Evolutionary conservation across 2,888 invertebrate species (phyloP).

Genomic region (Keiferia lycopersicella): DNA sequence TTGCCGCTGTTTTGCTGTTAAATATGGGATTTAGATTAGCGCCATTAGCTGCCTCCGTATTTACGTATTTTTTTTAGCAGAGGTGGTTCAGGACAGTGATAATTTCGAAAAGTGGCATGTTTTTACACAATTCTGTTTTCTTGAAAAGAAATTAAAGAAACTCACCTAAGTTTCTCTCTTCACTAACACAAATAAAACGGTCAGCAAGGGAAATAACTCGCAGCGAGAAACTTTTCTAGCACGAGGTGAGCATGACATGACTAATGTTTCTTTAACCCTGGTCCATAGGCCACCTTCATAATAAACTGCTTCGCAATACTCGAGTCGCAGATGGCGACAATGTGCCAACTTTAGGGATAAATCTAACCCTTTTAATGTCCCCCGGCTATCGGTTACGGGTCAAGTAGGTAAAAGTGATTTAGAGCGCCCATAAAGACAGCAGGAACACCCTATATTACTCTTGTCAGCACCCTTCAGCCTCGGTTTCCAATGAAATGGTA

Average conservation of each 20-base stretch:
- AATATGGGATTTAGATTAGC: neutral
- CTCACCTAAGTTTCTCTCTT: neutral
- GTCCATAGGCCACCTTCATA: conserved; percentile 58
- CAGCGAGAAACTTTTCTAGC: conserved; percentile 9
- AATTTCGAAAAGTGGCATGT: no score
- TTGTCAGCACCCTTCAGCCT: conserved; percentile 65
- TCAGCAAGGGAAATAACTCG: conserved; percentile 15
- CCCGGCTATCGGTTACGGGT: conserved; percentile 69
- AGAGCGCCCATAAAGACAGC: conserved; percentile 69
- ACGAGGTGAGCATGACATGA: conserved; percentile 17
- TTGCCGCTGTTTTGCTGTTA: neutral
- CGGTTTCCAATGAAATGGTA: conserved; percentile 58
- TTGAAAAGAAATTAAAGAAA: no score
- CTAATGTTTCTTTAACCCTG: conserved; percentile 25
- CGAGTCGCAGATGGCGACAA: conserved; percentile 67
- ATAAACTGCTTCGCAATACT: conserved; percentile 58
- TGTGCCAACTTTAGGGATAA: conserved; percentile 75
- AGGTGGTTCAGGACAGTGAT: no score
- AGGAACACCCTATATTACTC: conserved; percentile 64
- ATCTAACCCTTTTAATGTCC: conserved; percentile 78
- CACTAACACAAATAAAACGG: neutral
- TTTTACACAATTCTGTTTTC: no score
- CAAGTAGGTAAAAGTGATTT: conserved; percentile 76
- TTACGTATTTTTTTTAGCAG: no score
- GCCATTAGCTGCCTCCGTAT: no score